Conservation (phyloP, 2,888 invertebrate genomes). For the Chromoteleia sp. region DNA sequence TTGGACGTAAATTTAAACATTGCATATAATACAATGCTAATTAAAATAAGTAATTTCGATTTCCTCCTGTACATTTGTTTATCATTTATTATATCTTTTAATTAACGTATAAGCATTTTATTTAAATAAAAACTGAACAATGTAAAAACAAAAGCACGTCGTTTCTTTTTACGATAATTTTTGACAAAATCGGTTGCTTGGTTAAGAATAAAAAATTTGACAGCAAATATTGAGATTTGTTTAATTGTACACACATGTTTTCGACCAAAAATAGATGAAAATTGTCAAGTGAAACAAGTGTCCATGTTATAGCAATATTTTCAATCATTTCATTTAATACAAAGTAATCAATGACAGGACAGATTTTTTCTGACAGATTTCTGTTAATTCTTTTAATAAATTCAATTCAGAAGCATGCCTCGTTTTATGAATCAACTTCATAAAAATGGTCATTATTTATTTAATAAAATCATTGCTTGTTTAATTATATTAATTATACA, state of each 20-base stretch:
- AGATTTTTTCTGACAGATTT: neutral
- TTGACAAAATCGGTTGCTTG: neutral
- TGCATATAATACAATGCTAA: too few relatives aligned
- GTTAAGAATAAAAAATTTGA: conserved; percentile 5
- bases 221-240: conserved; percentile 1
- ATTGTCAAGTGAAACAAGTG: neutral
- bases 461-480: neutral
- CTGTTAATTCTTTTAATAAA: neutral
- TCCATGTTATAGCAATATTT: too few relatives aligned
- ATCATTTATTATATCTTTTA: too few relatives aligned
- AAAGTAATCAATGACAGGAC: neutral
- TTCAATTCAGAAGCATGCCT: neutral
- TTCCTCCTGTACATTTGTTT: too few relatives aligned
- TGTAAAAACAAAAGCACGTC: conserved; percentile 1
- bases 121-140: too few relatives aligned
- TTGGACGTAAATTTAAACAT: too few relatives aligned
- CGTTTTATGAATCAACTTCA: neutral
- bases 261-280: neutral
- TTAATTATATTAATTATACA: too few relatives aligned
- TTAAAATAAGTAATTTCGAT: too few relatives aligned
- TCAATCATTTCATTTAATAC: neutral
- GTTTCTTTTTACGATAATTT: too few relatives aligned
- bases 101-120: too few relatives aligned
- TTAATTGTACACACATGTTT: neutral
- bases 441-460: neutral